Evolutionary conservation across 2,113 vertebrate genomes (phyloP).

Genomic region (Microcebus ravelobensis): DNA sequence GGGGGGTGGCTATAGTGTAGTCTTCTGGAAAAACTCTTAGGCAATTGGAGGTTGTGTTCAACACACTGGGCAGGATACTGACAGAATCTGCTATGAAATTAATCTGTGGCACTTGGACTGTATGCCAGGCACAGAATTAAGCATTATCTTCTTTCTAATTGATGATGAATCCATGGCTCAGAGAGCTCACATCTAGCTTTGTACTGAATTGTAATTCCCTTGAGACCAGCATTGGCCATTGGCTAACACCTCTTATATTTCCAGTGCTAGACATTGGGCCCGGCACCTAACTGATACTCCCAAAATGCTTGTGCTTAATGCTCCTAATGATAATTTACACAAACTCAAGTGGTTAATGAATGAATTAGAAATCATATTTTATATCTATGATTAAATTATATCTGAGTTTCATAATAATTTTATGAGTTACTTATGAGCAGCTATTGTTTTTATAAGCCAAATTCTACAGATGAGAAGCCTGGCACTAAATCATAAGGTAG

Average conservation of each 20-base stretch:
- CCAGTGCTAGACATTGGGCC: background rate
- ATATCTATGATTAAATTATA: background rate
- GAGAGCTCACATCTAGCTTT: background rate
- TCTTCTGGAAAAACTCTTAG: background rate
- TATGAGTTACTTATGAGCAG: background rate
- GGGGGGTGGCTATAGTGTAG: background rate
- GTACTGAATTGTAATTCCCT: background rate
- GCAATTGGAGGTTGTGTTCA: background rate
- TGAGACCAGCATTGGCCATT: background rate
- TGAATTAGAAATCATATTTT: background rate
- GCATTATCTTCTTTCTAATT: background rate
- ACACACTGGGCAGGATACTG: background rate
- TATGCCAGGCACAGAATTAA: background rate
- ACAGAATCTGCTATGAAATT: background rate
- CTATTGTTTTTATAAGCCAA: background rate
- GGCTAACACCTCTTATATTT: background rate
- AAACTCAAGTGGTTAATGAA: background rate
- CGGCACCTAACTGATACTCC: background rate
- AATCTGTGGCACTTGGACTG: background rate
- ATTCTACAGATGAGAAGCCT: background rate
- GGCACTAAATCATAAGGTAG: background rate
- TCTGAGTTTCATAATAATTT: slow-evolving; percentile 4
- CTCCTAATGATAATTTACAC: background rate
- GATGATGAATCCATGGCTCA: background rate
- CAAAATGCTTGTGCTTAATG: background rate